phyloP scores from a whole-genome alignment of 2,888 invertebrate species.

The Cyclophora albipunctata region DNA sequence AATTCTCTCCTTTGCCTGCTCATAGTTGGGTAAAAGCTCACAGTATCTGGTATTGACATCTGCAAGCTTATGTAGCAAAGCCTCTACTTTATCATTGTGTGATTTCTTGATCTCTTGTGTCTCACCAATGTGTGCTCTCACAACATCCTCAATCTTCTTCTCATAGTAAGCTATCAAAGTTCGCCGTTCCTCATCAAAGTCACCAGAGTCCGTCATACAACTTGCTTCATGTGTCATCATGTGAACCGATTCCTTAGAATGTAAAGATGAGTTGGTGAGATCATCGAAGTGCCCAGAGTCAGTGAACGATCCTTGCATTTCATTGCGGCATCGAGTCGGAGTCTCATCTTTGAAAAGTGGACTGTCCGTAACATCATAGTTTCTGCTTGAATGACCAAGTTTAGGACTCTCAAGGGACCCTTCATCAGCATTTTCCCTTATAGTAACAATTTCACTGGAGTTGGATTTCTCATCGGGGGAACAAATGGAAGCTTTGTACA shows the following conservation, averaged over 20 bases:
- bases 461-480: conserved; percentile 88
- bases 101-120: conserved; percentile 85
- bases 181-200: conserved; percentile 79
- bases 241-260: conserved; percentile 83
- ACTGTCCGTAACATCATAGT: conserved; percentile 67
- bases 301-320: conserved; percentile 85
- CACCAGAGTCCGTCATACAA: conserved; percentile 68
- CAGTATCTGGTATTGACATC: conserved; percentile 86
- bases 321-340: conserved; percentile 66
- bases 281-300: conserved; percentile 93
- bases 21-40: conserved; percentile 83
- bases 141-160: conserved; percentile 83
- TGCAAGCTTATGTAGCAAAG: conserved; percentile 80
- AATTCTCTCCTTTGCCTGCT: conserved; percentile 82
- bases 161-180: conserved; percentile 83
- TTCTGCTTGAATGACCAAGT: conserved; percentile 50
- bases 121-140: conserved; percentile 75
- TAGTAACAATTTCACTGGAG: conserved; percentile 83
- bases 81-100: conserved; percentile 87
- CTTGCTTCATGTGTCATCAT: conserved; percentile 72
- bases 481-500: conserved; percentile 86
- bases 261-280: conserved; percentile 82
- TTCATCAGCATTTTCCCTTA: conserved; percentile 79
- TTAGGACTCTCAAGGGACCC: conserved; percentile 52
- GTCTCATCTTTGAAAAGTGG: conserved; percentile 64